Percentiles rank a stretch among this genome's conserved stretches.
These are phyloP conservation scores for Helarctos malayanus DNA, from an alignment of 2,797 vertebrate species.

Conservation along the genomic window DNA sequence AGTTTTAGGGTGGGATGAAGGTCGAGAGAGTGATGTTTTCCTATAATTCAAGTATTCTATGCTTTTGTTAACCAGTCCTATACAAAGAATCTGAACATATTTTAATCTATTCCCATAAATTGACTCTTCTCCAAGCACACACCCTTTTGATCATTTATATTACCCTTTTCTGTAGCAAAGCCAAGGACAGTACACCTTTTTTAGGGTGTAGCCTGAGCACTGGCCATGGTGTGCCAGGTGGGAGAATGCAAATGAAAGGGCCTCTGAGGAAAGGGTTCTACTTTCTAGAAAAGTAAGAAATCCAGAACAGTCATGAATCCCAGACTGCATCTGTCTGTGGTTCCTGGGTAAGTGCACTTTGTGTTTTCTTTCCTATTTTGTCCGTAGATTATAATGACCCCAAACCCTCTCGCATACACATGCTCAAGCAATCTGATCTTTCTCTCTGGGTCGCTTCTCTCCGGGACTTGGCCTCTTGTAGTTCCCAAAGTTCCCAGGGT, in stretches of 20 bases:
- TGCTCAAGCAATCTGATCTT: neutral
- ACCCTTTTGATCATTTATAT: conserved; percentile 39
- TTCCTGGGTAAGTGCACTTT: neutral
- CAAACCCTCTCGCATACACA: neutral
- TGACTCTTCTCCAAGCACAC: neutral
- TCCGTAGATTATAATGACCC: neutral
- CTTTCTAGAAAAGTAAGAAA: neutral
- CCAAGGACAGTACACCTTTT: neutral
- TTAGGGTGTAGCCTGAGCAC: neutral
- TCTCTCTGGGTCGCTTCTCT: neutral
- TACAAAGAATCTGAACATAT: neutral
- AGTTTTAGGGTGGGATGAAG: neutral
- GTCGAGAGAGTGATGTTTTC: neutral
- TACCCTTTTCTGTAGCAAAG: neutral
- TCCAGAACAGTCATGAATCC: neutral
- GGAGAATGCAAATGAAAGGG: neutral
- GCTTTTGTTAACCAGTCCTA: neutral
- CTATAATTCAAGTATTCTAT: neutral
- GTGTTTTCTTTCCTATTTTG: neutral
- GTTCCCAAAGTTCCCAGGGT: neutral
- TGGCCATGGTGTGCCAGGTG: neutral
- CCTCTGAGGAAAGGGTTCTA: neutral
- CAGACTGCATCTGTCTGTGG: neutral
- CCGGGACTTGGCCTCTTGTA: neutral
- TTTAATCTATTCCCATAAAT: neutral